A percentile compares a stretch with the other conserved stretches of the same genome.
Evolutionary conservation across 2,797 vertebrate genomes (phyloP).

Genomic region (Gadopsis bispinosus): DNA sequence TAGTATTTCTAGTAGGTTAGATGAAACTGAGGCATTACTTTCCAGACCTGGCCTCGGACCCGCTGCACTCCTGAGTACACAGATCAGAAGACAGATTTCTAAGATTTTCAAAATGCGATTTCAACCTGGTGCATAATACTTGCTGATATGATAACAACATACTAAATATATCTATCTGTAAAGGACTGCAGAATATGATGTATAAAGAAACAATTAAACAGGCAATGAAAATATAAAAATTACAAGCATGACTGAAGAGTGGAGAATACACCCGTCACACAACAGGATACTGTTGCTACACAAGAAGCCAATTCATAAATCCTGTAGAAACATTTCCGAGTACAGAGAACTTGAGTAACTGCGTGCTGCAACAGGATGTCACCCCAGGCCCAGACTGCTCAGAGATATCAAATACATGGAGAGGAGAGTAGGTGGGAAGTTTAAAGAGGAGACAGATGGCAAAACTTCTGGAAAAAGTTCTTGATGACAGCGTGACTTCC

Average conservation of each 20-base stretch:
- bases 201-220: neutral
- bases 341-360: constrained; percentile 44
- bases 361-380: constrained; percentile 19
- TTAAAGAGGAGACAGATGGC: constrained; percentile 11
- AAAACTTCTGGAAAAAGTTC: constrained; percentile 17
- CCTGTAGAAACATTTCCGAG: constrained; percentile 49
- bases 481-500: constrained; percentile 30
- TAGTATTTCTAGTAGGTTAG: neutral
- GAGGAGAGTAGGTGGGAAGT: constrained; percentile 1
- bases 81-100: neutral
- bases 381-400: neutral
- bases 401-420: constrained; percentile 13
- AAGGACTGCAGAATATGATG: no score
- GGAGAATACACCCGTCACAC: neutral
- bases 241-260: constrained; percentile 10
- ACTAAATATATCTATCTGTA: no score
- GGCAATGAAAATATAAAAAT: neutral
- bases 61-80: neutral
- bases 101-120: neutral
- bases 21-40: neutral
- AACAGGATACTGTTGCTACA: constrained; percentile 37
- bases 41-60: no score
- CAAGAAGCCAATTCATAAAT: constrained; percentile 41
- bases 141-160: neutral
- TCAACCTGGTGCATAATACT: neutral